Conservation (phyloP, 2,888 invertebrate species). For the Allolobophora icterica region DNA sequence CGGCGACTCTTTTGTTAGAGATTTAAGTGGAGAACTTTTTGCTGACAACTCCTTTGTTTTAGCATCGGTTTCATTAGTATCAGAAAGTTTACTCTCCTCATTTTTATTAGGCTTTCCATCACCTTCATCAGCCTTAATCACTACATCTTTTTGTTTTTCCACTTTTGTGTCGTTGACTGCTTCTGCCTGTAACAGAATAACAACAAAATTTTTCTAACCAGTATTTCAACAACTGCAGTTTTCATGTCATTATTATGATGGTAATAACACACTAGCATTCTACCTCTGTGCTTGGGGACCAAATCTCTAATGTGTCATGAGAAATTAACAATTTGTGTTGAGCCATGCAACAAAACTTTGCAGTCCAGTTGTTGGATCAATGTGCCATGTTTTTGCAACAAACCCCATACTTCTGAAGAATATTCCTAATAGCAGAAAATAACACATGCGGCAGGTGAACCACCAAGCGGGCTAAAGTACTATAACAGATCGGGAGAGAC, state of each 20-base stretch:
- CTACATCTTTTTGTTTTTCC: neutral
- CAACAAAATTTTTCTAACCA: neutral
- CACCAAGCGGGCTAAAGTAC: neutral
- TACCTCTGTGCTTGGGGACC: neutral
- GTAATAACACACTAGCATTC: too few relatives aligned
- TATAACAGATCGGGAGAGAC: neutral
- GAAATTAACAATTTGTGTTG: neutral
- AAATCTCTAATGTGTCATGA: neutral
- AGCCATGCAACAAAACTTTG: neutral
- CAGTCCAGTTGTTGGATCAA: too few relatives aligned
- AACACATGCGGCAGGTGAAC: neutral
- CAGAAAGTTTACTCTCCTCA: neutral
- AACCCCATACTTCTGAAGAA: neutral
- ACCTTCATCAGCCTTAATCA: slow-evolving; percentile 9
- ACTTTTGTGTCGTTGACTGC: neutral
- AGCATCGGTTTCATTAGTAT: neutral
- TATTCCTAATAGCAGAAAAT: neutral
- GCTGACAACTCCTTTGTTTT: neutral
- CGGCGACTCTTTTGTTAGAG: neutral
- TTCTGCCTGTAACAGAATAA: neutral
- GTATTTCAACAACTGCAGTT: neutral
- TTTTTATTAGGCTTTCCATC: neutral
- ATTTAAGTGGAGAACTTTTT: neutral
- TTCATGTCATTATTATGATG: neutral
- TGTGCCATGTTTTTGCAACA: neutral